Percentiles rank a stretch among this genome's conserved stretches.
Conservation (phyloP, 2,888 invertebrate species). For the Theretra japonica region DNA sequence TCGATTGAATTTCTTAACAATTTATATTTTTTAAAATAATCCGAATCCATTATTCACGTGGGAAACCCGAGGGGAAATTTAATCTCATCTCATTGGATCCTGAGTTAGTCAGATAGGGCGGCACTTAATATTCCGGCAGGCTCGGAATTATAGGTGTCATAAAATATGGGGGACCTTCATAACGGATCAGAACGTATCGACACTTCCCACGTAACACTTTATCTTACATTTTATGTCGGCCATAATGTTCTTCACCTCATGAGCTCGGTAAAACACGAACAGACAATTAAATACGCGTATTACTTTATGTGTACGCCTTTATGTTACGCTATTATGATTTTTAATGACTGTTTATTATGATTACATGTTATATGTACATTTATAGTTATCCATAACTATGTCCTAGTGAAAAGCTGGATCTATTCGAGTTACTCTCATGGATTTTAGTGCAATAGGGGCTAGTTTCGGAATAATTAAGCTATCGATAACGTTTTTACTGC, state of each 20-base stretch:
- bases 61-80: neutral
- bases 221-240: conserved; percentile 37
- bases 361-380: neutral
- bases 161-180: conserved; percentile 44
- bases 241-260: conserved; percentile 21
- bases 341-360: neutral
- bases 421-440: no score
- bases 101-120: neutral
- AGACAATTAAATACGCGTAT: neutral
- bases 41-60: neutral
- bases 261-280: conserved; percentile 2
- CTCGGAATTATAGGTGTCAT: conserved; percentile 45
- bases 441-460: no score
- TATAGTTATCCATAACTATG: no score
- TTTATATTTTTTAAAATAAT: no score
- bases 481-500: no score
- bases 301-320: neutral
- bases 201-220: conserved; percentile 49
- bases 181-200: conserved; percentile 49
- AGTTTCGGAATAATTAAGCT: no score
- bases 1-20: no score
- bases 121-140: conserved; percentile 46
- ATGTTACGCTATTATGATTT: neutral
- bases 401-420: no score
- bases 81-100: conserved; percentile 10